phyloP scores from a whole-genome alignment of 1,140 invertebrate genomes.

The Drosophila neocordata region DNA sequence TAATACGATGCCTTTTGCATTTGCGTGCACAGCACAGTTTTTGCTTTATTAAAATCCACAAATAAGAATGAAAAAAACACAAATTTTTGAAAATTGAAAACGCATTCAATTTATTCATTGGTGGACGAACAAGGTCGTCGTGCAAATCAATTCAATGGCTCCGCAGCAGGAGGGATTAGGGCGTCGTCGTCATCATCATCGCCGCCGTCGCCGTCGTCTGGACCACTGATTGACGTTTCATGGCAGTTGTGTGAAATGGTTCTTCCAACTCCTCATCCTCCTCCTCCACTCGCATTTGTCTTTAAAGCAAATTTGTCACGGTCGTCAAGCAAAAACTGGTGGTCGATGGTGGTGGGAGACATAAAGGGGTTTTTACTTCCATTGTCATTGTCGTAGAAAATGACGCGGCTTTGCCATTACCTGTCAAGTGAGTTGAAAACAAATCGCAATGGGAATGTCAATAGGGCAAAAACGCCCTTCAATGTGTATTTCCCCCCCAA shows the following conservation, averaged over 20 bases:
- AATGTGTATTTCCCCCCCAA: conserved; percentile 57
- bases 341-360: background rate
- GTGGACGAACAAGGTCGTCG: conserved; percentile 63
- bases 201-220: background rate
- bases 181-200: conserved; percentile 42
- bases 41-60: conserved; percentile 65
- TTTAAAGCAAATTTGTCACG: conserved; percentile 80
- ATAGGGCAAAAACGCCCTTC: conserved; percentile 56
- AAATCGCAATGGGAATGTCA: conserved; percentile 78
- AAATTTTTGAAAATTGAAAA: conserved; percentile 61
- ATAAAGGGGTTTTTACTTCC: conserved; percentile 51
- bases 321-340: conserved; percentile 25
- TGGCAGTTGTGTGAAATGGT: conserved; percentile 75
- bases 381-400: conserved; percentile 23
- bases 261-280: conserved; percentile 7
- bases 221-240: conserved; percentile 69
- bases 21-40: conserved; percentile 47
- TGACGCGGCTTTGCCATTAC: conserved; percentile 57
- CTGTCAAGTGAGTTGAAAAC: conserved; percentile 79
- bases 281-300: conserved; percentile 49
- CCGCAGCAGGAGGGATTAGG: conserved; percentile 63
- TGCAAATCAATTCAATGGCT: conserved; percentile 65
- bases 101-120: conserved; percentile 78
- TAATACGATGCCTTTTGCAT: conserved; percentile 79
- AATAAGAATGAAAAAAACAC: conserved; percentile 9